These are phyloP conservation scores for Chaenodraco wilsoni DNA, from an alignment of 2,797 vertebrate genomes.

Conservation along the genomic window DNA sequence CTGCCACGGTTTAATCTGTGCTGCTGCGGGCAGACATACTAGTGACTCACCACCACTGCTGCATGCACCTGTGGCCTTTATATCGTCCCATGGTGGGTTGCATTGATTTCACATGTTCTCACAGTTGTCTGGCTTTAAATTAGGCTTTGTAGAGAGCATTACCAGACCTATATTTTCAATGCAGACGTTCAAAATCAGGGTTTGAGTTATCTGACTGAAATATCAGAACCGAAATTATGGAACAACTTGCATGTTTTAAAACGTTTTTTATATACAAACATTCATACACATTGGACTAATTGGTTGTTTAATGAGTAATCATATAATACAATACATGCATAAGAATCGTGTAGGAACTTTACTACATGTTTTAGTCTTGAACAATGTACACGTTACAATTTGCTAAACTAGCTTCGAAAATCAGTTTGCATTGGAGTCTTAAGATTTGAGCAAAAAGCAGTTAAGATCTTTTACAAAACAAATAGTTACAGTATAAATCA, in stretches of 20 bases:
- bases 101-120: neutral
- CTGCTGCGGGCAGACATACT: neutral
- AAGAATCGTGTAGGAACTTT: neutral
- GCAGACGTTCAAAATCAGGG: neutral
- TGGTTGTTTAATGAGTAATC: neutral
- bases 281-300: neutral
- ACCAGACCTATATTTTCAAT: neutral
- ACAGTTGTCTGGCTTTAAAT: conserved; percentile 9
- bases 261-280: neutral
- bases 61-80: neutral
- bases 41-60: neutral
- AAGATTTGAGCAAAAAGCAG: neutral
- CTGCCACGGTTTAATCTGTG: neutral
- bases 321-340: too few relatives aligned
- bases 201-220: neutral
- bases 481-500: neutral
- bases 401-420: neutral
- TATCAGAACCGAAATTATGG: neutral
- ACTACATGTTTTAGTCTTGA: neutral
- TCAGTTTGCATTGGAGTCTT: neutral
- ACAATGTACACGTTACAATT: neutral
- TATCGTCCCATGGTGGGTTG: neutral
- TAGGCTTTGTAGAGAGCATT: neutral
- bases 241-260: conserved; percentile 6
- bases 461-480: neutral